Evolutionary conservation across 2,113 vertebrate species (phyloP).

Genomic region (Labrus mixtus): DNA sequence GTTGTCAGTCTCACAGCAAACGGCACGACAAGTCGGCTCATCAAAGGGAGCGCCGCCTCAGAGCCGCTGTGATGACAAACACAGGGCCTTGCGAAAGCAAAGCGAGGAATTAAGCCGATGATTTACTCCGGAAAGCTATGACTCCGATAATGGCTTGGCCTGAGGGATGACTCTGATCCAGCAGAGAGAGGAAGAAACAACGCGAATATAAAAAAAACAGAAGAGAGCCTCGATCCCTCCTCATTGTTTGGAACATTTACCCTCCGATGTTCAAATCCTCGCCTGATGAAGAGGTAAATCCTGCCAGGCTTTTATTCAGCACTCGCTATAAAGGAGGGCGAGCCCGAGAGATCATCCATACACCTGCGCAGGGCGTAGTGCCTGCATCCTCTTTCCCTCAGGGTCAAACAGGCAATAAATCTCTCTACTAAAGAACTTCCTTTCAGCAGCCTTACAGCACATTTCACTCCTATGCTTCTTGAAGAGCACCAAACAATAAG

Average conservation of each 20-base stretch:
- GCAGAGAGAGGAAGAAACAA: slow-evolving; percentile 45
- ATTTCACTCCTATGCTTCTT: slow-evolving; percentile 21
- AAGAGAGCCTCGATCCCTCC: slow-evolving; percentile 38
- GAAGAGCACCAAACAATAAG: slow-evolving; percentile 32
- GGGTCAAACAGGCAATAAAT: slow-evolving; percentile 57
- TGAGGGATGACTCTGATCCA: slow-evolving; percentile 60
- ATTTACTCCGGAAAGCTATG: slow-evolving; percentile 69
- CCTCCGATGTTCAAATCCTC: slow-evolving; percentile 46
- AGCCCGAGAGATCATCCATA: slow-evolving; percentile 47
- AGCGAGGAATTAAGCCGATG: slow-evolving; percentile 66
- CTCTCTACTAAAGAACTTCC: slow-evolving; percentile 53
- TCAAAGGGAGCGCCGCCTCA: slow-evolving; percentile 63
- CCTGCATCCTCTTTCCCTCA: slow-evolving; percentile 48
- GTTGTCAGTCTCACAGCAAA: slow-evolving; percentile 53
- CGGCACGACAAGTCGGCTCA: slow-evolving; percentile 51
- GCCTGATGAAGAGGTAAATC: slow-evolving; percentile 64
- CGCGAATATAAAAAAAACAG: slow-evolving; percentile 46
- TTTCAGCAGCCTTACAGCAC: slow-evolving; percentile 38
- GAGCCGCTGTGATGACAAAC: slow-evolving; percentile 60
- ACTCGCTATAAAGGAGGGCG: slow-evolving; percentile 46
- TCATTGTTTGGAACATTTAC: slow-evolving; percentile 60
- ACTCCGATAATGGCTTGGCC: slow-evolving; percentile 63
- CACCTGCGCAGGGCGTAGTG: slow-evolving; percentile 55
- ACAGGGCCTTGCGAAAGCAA: slow-evolving; percentile 57
- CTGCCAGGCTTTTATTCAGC: slow-evolving; percentile 47